A percentile compares a stretch with the other conserved stretches of the same genome.
These are phyloP conservation scores for Notothenia coriiceps DNA, from an alignment of 2,113 vertebrate genomes.

Conservation along the genomic window DNA sequence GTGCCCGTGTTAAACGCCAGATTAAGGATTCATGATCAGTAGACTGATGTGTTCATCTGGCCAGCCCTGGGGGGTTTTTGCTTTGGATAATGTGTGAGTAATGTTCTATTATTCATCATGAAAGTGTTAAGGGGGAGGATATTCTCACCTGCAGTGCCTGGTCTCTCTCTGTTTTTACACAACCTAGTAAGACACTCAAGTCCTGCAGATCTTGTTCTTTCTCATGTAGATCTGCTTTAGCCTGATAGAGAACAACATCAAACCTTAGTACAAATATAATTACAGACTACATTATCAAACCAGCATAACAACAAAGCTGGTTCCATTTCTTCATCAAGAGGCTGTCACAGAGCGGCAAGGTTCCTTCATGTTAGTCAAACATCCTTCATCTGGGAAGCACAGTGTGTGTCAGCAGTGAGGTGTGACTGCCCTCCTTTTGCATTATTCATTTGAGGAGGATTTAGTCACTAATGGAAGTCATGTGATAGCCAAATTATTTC, in stretches of 20 bases:
- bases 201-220: conserved; percentile 78
- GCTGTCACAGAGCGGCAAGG: too few relatives aligned
- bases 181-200: conserved; percentile 65
- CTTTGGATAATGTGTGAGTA: neutral
- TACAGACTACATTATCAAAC: neutral
- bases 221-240: conserved; percentile 80
- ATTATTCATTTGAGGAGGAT: neutral
- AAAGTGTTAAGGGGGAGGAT: neutral
- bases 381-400: too few relatives aligned
- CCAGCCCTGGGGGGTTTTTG: neutral
- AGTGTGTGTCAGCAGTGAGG: neutral
- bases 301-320: neutral
- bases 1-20: too few relatives aligned
- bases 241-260: conserved; percentile 59
- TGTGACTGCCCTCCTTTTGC: neutral
- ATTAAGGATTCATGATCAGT: neutral
- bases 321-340: neutral
- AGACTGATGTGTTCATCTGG: neutral
- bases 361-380: too few relatives aligned
- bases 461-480: neutral
- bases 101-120: neutral
- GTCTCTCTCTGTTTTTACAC: conserved; percentile 80
- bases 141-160: conserved; percentile 65
- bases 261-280: neutral
- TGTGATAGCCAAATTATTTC: too few relatives aligned